Evolutionary conservation across 2,113 vertebrate species (phyloP).

Genomic region (Callipepla squamata): DNA sequence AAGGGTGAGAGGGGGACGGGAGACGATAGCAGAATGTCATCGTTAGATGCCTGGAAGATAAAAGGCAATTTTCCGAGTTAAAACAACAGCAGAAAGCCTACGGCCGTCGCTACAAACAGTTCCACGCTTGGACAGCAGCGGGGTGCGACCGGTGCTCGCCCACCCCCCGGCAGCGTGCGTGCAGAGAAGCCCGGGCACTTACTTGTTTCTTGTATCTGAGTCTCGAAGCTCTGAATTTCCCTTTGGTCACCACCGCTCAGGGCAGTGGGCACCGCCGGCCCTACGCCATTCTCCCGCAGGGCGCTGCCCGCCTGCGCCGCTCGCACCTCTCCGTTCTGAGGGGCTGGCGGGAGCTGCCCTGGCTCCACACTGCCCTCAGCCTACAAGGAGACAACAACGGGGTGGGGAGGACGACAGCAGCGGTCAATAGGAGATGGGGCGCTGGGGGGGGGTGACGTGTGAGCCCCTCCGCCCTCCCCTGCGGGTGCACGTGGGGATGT

Average conservation of each 20-base stretch:
- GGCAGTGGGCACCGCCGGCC: constrained; percentile 72
- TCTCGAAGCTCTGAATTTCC: constrained; percentile 89
- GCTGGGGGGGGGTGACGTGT: constrained; percentile 8
- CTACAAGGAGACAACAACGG: constrained; percentile 85
- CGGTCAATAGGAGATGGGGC: constrained; percentile 62
- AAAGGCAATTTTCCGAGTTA: constrained; percentile 81
- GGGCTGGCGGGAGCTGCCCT: constrained; percentile 74
- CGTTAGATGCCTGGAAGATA: constrained; percentile 99
- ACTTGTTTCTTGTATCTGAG: constrained; percentile 96
- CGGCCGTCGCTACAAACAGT: background rate
- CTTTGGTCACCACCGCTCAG: constrained; percentile 80
- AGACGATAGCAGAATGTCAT: constrained; percentile 91
- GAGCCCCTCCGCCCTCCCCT: background rate
- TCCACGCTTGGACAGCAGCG: background rate
- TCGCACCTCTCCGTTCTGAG: constrained; percentile 73
- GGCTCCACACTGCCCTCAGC: constrained; percentile 85
- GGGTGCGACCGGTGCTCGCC: background rate
- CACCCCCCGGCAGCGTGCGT: background rate
- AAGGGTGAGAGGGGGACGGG: constrained; percentile 62
- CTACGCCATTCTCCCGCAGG: constrained; percentile 85
- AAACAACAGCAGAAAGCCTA: background rate
- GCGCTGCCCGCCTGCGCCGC: constrained; percentile 62
- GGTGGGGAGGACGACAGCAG: background rate
- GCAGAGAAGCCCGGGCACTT: constrained; percentile 73
- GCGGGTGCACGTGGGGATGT: background rate